Percentiles rank a stretch among this genome's conserved stretches.
phyloP scores from a whole-genome alignment of 2,888 invertebrate species.

The Ectobius pallidus region DNA sequence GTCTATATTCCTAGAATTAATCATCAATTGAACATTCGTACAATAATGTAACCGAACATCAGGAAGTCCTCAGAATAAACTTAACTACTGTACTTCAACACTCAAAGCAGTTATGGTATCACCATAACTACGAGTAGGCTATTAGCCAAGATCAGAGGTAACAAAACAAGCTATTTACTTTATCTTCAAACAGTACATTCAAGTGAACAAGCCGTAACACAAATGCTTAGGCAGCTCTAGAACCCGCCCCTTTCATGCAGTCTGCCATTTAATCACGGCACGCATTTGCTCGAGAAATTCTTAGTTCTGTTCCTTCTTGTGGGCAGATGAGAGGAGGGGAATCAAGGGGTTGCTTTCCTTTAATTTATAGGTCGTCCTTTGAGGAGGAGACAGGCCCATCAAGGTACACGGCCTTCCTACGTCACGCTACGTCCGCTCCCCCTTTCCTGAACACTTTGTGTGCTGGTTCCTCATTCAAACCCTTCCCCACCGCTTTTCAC shows the following conservation, averaged over 20 bases:
- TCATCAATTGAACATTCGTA: no score
- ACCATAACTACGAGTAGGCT: no score
- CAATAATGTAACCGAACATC: no score
- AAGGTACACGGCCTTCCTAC: neutral
- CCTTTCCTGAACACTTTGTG: neutral
- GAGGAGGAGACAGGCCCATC: constrained; percentile 28
- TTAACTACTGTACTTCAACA: no score
- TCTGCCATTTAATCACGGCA: constrained; percentile 14
- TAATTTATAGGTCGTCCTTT: constrained; percentile 29
- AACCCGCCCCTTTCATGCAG: constrained; percentile 12
- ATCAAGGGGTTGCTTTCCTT: constrained; percentile 12
- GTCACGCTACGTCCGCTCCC: constrained; percentile 21
- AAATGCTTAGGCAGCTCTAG: constrained; percentile 1
- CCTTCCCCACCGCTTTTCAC: neutral
- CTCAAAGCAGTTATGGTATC: no score
- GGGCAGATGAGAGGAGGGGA: neutral
- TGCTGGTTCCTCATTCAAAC: neutral
- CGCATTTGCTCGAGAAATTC: constrained; percentile 5
- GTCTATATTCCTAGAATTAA: no score
- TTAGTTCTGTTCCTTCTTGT: neutral
- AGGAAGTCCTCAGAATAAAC: no score
- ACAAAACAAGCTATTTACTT: no score
- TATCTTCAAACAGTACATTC: no score
- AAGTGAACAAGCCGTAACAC: no score
- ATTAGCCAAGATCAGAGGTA: no score